Evolutionary conservation across 1,140 invertebrate species (phyloP), one percentile per base, ranked within the genome.

Genomic region (Pseudobourletiella spinata): DNA sequence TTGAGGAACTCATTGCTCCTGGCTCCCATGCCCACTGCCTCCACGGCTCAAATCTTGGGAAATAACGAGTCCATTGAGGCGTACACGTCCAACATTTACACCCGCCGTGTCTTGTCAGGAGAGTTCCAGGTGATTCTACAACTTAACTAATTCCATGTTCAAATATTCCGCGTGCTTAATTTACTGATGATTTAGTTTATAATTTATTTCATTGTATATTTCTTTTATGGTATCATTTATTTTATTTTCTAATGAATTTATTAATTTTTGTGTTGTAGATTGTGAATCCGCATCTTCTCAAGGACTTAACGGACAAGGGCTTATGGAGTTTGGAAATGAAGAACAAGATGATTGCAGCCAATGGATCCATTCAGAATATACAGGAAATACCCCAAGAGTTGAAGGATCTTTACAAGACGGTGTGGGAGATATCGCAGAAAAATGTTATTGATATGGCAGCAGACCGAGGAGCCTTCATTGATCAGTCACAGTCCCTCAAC

Each of bases 31-130:
- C 97, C 96, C 1, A 99, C 96, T 15, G 95, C 96, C 15, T 98
- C 95, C 1, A 99, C 97, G 0, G 95, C 97, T 4, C 96, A 99
- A 78, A 99, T 99, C 73, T 81, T 99, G 29, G 97, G 96, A 15
- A 99, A 99, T 72, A 99, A 99, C 76, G 95, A 99, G 77, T 92
- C 92, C 0, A 91, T 98, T 73, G 97, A 99, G 77, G 91, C 96
- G 0, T 99, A 97, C 73, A 99, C 95, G 0, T 95, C 88, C 18
- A 99, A 99, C 73, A 91, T 99, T 67, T 99, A 99, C 73, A 86
- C 86, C 24, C 79, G 96, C 66, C 80, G 96, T 51, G 95, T 99
- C 1, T 78, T 98, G 11, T 95, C 93, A 35, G 95, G 94, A 11
- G 86, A 88, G 74, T 88, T 88, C 71, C 84, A 86, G 77, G 82